Evolutionary conservation across 2,113 vertebrate genomes (phyloP), one percentile per base, ranked within the genome.

Genomic region (Perca flavescens): DNA sequence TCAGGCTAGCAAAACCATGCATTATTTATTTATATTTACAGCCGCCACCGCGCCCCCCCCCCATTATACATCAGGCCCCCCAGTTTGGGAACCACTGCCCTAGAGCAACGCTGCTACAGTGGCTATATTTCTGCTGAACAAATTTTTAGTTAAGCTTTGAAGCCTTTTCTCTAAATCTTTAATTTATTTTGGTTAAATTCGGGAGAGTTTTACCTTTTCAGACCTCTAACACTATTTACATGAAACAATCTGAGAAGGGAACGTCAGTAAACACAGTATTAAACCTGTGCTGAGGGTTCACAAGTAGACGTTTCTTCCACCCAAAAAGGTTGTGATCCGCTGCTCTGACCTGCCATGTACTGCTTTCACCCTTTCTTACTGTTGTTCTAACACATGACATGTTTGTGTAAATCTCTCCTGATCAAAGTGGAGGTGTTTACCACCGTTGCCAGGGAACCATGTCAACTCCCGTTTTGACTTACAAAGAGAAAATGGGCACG

Each of bases 341-440:
- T n/a, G 12, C 71, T 62, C 19, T 62, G 11, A 74, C 57, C 60
- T 63, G 40, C 21, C 21, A 14, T 19, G 60, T 62, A 43, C 21
- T 14, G n/a, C 21, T 17, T 22, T 40, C 31, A 54, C 28, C 15
- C 54, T 58, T 2, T 40, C 31, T n/a, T 12, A 34, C 47, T 62
- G 66, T 25, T 52, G 36, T 22, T 71, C 17, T 67, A 63, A 2
- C 4, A 54, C 47, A 28, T 15, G n/a, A 2, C 43, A 1, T 56
- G 74, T 28, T 49, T 49, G 52, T 50, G 68, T 25, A 7, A 80
- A 66, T 40, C 28, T 21, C 7, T 16, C 52, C 53, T 3, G 21
- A 58, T 80, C 53, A 74, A 66, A 58, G 61, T 52, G 43, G n/a
- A 43, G n/a, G 17, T 67, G 53, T 73, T 73, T 36, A 57, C 19